Evolutionary conservation across 2,113 vertebrate species (phyloP).

Genomic region (Rhagologus leucostigma): DNA sequence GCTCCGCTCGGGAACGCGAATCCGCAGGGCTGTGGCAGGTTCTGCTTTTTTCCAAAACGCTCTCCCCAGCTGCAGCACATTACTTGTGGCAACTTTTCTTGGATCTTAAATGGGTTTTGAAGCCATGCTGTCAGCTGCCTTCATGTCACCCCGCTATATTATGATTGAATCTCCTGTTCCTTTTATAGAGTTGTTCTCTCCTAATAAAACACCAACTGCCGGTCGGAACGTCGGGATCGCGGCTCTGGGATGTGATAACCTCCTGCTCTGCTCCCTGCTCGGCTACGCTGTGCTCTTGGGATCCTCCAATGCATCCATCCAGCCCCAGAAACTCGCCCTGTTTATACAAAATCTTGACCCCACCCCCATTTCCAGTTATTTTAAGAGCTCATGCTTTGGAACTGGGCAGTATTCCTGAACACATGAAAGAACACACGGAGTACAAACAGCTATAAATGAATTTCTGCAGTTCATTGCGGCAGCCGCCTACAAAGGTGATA

Average conservation of each 20-base stretch:
- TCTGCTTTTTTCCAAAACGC: slow-evolving; percentile 56
- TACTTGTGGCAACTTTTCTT: slow-evolving; percentile 72
- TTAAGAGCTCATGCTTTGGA: slow-evolving; percentile 68
- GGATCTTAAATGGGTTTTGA: slow-evolving; percentile 78
- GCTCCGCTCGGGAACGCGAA: slow-evolving; percentile 42
- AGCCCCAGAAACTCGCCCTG: neutral
- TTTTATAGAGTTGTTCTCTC: slow-evolving; percentile 87
- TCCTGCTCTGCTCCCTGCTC: slow-evolving; percentile 45
- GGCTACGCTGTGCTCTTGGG: neutral
- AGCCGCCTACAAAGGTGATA: slow-evolving; percentile 64
- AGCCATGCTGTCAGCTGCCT: slow-evolving; percentile 79
- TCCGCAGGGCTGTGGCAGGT: slow-evolving; percentile 58
- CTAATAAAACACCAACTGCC: slow-evolving; percentile 80
- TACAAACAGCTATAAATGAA: slow-evolving; percentile 54
- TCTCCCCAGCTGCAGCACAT: slow-evolving; percentile 75
- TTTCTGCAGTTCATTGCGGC: slow-evolving; percentile 57
- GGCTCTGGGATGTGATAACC: slow-evolving; percentile 42
- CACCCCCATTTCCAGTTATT: slow-evolving; percentile 64
- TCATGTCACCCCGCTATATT: slow-evolving; percentile 73
- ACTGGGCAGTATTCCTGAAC: slow-evolving; percentile 70
- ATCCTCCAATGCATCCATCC: neutral
- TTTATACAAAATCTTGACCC: slow-evolving; percentile 49
- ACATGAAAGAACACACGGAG: slow-evolving; percentile 62
- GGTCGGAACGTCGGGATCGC: slow-evolving; percentile 58
- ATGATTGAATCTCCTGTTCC: slow-evolving; percentile 80